phyloP scores from a whole-genome alignment of 30 jellyfish, hydroid and myxozoan species.

The Pelagia noctiluca region DNA sequence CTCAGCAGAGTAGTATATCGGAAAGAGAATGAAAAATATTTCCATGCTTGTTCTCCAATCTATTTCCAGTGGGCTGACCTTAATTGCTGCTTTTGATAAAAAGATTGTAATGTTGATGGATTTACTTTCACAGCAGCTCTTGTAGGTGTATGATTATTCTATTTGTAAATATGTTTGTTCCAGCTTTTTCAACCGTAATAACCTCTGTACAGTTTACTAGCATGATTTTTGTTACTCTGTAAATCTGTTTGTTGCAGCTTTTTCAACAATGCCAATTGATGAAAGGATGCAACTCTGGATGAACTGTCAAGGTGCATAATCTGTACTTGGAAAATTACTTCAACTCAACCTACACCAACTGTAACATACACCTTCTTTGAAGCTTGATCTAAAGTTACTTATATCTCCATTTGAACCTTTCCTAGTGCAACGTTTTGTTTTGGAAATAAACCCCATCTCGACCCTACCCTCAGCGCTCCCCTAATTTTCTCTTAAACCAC shows the following conservation, averaged over 20 bases:
- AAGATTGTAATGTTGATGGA: not conserved
- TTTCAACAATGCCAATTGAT: conserved; percentile 60
- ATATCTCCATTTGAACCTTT: no score
- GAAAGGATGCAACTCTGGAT: conserved; percentile 93
- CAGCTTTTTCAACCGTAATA: not conserved
- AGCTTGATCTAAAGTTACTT: not conserved
- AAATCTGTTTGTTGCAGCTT: conserved; percentile 24
- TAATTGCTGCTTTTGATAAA: not conserved
- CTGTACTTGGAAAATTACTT: not conserved
- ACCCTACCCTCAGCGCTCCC: not conserved
- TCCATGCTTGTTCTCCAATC: not conserved
- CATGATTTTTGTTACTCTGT: not conserved
- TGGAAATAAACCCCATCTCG: not conserved
- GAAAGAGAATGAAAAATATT: not conserved
- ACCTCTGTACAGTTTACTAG: not conserved
- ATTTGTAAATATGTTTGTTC: not conserved
- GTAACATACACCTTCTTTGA: not conserved
- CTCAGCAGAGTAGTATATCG: no score
- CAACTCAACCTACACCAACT: not conserved
- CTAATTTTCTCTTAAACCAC: not conserved
- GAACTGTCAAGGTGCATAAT: conserved; percentile 77
- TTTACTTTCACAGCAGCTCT: not conserved
- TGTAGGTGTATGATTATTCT: not conserved
- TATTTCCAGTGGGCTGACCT: not conserved
- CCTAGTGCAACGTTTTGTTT: not conserved